Evolutionary conservation across 2,113 vertebrate species (phyloP).

Genomic region (Solea senegalensis): DNA sequence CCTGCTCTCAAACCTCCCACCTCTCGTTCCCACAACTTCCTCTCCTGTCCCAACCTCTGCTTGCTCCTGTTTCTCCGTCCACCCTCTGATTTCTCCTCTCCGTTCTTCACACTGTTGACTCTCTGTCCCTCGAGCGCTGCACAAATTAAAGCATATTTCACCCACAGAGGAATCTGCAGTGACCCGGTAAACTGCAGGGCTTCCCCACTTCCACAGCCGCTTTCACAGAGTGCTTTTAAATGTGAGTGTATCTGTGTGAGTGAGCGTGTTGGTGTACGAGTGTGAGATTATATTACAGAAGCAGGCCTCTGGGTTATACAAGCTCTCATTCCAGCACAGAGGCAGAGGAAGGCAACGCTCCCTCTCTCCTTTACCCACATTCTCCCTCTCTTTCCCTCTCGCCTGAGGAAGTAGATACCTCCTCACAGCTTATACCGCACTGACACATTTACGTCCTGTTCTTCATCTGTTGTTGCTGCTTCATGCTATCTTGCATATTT

Average conservation of each 20-base stretch:
- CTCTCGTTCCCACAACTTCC: neutral
- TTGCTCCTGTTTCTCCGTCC: neutral
- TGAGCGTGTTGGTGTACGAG: neutral
- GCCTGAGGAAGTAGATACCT: slow-evolving; percentile 18
- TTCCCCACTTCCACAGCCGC: neutral
- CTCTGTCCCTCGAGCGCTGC: slow-evolving; percentile 51
- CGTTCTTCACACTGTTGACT: slow-evolving; percentile 15
- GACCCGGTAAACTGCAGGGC: slow-evolving; percentile 56
- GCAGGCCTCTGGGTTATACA: neutral
- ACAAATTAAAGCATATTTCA: slow-evolving; percentile 77
- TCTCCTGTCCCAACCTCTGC: no score
- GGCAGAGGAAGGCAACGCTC: neutral
- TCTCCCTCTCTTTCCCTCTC: neutral
- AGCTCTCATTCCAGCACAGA: neutral
- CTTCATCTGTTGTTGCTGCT: neutral
- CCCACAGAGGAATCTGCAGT: slow-evolving; percentile 53
- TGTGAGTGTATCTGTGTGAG: neutral
- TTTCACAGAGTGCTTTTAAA: neutral
- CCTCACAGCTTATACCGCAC: no score
- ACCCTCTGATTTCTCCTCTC: no score
- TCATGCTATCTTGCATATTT: slow-evolving; percentile 1
- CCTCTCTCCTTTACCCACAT: neutral
- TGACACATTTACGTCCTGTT: no score
- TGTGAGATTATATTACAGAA: neutral
- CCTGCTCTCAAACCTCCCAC: neutral